Evolutionary conservation across 2,797 vertebrate species (phyloP), one percentile per base, ranked within the genome.

Genomic region (Typhlichthys subterraneus): DNA sequence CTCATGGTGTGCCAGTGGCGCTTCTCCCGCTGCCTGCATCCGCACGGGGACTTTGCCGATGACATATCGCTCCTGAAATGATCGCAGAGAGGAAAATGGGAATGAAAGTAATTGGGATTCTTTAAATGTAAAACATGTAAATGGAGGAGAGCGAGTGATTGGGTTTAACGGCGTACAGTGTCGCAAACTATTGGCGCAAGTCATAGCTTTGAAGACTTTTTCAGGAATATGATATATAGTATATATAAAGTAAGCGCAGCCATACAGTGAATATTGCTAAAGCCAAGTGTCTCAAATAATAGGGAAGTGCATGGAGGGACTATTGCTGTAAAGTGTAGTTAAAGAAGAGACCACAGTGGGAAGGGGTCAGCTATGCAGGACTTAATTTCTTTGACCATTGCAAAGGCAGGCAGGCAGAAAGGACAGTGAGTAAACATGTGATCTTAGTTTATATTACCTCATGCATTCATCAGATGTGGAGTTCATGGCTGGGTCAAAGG

Each of bases 1-100:
- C 94, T 98, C 87, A 98, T 99, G 96, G 94, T 98, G 76, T 99
- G 96, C 72, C 98, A 99, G 93, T 98, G 97, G 97, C 97, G 97
- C 82, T 98, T 97, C 54, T 91, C 94, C 57, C 96, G 91, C 83
- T 98, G 97, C 86, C 88, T 98, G 81, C 94, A 94, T 69, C 94
- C 93, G 0, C 91, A 94, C 12, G 93, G 95, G 1, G 96, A 98
- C 90, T 97, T 99, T 0, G 95, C 96, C 0, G 98, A 99, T 0
- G 96, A 98, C 91, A 97, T 98, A 76, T 98, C 96, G n/a, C 90
- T 99, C 80, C 93, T 99, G 6, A 99, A 99, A 85, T 99, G 92
- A 98, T 53, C 3, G 1, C 45, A 12, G 7, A 12, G 19, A 45
- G 68, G 10, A 23, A 45, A 19, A 33, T 4, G 14, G 19, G 17